These are phyloP conservation scores for Diachrysia chrysitis DNA, from an alignment of 2,888 invertebrate genomes.

Conservation along the genomic window DNA sequence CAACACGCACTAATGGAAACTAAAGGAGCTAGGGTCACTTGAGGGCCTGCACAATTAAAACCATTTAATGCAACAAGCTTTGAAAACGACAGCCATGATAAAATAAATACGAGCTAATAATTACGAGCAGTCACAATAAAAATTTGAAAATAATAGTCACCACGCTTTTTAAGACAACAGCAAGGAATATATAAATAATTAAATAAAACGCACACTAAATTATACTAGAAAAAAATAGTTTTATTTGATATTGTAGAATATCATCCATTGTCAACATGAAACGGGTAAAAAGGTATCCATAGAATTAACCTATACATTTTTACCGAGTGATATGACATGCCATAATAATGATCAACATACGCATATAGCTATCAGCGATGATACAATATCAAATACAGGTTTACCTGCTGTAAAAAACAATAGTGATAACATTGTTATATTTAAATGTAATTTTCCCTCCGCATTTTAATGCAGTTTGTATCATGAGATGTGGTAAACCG, in stretches of 20 bases:
- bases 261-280: not conserved
- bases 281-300: not conserved
- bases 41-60: conserved; percentile 15
- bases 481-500: conserved; percentile 33
- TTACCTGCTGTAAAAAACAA: conserved; percentile 41
- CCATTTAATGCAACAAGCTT: conserved; percentile 2
- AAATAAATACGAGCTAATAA: not conserved
- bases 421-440: conserved; percentile 42
- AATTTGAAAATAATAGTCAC: too few relatives aligned
- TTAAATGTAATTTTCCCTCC: conserved; percentile 28
- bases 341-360: not conserved
- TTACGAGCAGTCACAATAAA: not conserved
- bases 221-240: too few relatives aligned
- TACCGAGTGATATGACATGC: not conserved
- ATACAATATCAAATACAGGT: conserved; percentile 11
- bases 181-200: too few relatives aligned
- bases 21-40: conserved; percentile 25
- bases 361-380: conserved; percentile 18
- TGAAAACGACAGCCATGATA: not conserved
- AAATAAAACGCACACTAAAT: too few relatives aligned
- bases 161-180: too few relatives aligned
- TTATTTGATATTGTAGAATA: too few relatives aligned
- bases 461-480: conserved; percentile 31
- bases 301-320: not conserved
- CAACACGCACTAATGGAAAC: conserved; percentile 54